Conservation (phyloP, 2,113 vertebrate species). For the Noturus placidus region DNA sequence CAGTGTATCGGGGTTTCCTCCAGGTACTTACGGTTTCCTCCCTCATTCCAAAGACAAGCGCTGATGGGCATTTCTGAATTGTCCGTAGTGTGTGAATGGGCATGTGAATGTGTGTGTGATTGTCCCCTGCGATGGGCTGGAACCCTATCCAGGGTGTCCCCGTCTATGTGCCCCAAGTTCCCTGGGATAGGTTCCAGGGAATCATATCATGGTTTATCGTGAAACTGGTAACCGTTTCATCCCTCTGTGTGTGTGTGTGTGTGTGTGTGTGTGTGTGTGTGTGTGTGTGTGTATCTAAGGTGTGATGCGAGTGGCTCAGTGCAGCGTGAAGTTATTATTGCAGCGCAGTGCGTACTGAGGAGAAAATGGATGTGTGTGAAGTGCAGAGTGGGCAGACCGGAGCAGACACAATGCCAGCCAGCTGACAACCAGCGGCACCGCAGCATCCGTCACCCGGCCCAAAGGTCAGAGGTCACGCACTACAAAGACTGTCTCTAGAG, state of each 20-base stretch:
- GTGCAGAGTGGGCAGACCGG: slow-evolving; percentile 33
- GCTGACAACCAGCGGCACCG: slow-evolving; percentile 45
- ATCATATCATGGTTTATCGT: no score
- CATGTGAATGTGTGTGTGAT: no score
- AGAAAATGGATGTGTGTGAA: slow-evolving; percentile 32
- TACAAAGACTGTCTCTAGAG: slow-evolving; percentile 43
- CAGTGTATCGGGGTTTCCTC: no score
- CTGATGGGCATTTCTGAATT: no score
- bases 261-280: neutral
- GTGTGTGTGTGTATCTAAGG: slow-evolving; percentile 8
- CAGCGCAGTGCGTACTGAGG: slow-evolving; percentile 1
- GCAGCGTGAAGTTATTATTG: slow-evolving; percentile 14
- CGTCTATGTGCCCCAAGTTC: no score
- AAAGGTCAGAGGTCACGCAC: slow-evolving; percentile 42
- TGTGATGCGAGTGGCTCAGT: slow-evolving; percentile 4
- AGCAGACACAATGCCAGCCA: slow-evolving; percentile 36
- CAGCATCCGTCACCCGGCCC: slow-evolving; percentile 51
- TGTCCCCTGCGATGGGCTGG: no score
- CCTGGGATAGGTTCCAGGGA: no score
- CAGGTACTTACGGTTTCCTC: no score
- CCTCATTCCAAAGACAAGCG: no score
- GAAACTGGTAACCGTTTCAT: no score
- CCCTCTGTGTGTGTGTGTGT: neutral
- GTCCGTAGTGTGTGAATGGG: no score
- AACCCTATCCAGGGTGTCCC: no score